phyloP scores from a whole-genome alignment of 2,113 vertebrate species.

The Stictonetta naevosa region DNA sequence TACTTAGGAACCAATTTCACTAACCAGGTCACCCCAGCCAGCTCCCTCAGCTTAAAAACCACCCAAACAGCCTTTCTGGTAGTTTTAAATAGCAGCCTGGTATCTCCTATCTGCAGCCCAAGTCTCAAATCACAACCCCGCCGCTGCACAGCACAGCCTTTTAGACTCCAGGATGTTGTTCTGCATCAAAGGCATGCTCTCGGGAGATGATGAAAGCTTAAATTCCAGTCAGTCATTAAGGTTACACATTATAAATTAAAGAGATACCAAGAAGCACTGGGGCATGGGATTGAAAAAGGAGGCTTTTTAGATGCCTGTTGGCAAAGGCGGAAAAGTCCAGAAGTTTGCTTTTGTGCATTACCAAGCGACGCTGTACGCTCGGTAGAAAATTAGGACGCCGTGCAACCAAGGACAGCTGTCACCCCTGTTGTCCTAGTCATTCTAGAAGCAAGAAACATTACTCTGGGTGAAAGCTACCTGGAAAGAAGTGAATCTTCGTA shows the following conservation, averaged over 20 bases:
- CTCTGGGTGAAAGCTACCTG: slow-evolving; percentile 70
- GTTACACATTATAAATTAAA: slow-evolving; percentile 15
- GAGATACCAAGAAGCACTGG: neutral
- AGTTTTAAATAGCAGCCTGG: neutral
- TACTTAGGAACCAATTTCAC: neutral
- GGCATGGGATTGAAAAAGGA: neutral
- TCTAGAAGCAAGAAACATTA: slow-evolving; percentile 70
- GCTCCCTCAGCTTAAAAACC: neutral
- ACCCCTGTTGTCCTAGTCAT: slow-evolving; percentile 49
- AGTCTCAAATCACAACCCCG: neutral
- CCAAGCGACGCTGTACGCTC: neutral
- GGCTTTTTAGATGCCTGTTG: neutral
- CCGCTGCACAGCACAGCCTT: neutral
- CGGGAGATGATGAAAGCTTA: slow-evolving; percentile 1
- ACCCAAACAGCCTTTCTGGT: neutral
- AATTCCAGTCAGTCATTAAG: slow-evolving; percentile 38
- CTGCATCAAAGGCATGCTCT: neutral
- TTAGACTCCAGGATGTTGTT: neutral
- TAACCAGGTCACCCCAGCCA: neutral
- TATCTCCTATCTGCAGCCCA: neutral
- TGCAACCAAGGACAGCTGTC: slow-evolving; percentile 33
- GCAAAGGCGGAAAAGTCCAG: neutral
- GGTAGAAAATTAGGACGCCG: neutral
- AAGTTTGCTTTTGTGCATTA: neutral
- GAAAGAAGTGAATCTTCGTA: slow-evolving; percentile 68